phyloP scores from a whole-genome alignment of 2,888 invertebrate species.

The Corbicula japonica region DNA sequence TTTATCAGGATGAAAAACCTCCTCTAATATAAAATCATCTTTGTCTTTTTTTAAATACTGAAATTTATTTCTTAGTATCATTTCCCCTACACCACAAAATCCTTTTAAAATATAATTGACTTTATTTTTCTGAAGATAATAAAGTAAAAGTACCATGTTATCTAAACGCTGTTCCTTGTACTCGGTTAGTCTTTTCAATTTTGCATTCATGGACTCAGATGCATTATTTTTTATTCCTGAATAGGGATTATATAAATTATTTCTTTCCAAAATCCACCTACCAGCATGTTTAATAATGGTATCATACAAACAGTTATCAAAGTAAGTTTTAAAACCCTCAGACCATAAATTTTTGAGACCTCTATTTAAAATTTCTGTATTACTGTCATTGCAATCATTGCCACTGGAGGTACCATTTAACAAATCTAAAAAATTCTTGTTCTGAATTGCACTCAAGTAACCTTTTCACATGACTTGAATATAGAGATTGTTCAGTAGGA shows the following conservation, averaged over 20 bases:
- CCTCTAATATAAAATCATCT: background rate
- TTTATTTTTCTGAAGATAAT: constrained; percentile 20
- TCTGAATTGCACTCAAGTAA: no score
- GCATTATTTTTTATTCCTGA: constrained; percentile 32
- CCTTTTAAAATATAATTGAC: constrained; percentile 1
- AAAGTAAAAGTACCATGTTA: constrained; percentile 10
- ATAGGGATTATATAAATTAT: background rate
- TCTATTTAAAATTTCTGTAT: constrained; percentile 3
- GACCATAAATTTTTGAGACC: constrained; percentile 12
- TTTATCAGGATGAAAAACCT: constrained; percentile 20
- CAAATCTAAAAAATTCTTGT: no score
- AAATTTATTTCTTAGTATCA: constrained; percentile 2
- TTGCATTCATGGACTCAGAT: no score
- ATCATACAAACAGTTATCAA: background rate
- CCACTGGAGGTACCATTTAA: no score
- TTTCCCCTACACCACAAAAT: constrained; percentile 17
- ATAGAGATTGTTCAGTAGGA: no score
- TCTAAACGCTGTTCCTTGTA: constrained; percentile 22
- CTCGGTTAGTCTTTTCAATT: constrained; percentile 15
- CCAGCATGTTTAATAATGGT: background rate
- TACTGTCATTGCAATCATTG: background rate
- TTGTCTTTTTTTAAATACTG: constrained; percentile 6
- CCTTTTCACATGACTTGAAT: no score
- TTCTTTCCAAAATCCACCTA: constrained; percentile 7
- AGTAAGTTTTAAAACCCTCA: background rate